Evolutionary conservation across 2,113 vertebrate species (phyloP), one percentile per base, ranked within the genome.

Genomic region (Felis catus): DNA sequence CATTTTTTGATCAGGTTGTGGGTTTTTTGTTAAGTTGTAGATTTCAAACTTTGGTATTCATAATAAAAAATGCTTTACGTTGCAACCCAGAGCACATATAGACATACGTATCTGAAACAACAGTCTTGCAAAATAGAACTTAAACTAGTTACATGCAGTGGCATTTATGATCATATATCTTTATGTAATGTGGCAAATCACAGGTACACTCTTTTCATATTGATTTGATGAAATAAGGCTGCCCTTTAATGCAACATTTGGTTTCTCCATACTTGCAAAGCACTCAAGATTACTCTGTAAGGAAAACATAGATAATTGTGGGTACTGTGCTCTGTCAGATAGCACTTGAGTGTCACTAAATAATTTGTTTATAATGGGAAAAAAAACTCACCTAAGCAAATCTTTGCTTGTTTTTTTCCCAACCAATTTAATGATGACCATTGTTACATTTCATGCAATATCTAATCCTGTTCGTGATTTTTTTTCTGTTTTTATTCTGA

Each of bases 401-500:
- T 73, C 16, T 80, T 18, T 71, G 25, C 31, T 84, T 95, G 12
- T 41, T 88, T 65, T 78, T 71, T 27, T 23, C 3, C 58, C 31
- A 55, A 45, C 76, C 66, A 31, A 85, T 79, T 68, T 92, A 74
- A 63, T 63, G 61, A 86, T 88, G 63, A 70, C 23, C 14, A 7
- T 6, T 39, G 27, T 87, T 88, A 68, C 25, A 53, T 81, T 63
- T 39, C 92, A 41, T 89, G 71, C 78, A 66, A 27, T 98, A 92
- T 9, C 21, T 31, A 29, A 84, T 95, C 88, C 91, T 33, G 5
- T 93, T 66, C 96, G 65, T 92, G 74, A 82, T 79, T 86, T 45
- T 87, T 95, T 48, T n/a, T 80, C 66, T 68, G 55, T 66, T 89
- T 83, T 94, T 94, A 51, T 66, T 70, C 58, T 76, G 53, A 95